Evolutionary conservation across 2,888 invertebrate species (phyloP), one percentile per base, ranked within the genome.

Genomic region (Sminthurinus aureus): DNA sequence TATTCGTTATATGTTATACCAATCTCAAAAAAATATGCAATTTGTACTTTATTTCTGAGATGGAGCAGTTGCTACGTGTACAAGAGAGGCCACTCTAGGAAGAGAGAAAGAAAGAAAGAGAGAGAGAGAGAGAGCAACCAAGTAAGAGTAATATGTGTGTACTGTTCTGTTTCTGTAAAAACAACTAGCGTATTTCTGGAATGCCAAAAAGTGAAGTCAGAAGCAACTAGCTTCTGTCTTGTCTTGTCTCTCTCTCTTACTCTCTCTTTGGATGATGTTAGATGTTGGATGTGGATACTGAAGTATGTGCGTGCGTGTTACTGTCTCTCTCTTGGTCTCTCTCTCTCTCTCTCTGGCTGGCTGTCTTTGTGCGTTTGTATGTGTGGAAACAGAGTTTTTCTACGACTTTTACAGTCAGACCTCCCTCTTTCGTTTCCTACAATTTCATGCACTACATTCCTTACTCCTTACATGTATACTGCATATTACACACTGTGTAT

Each of bases 11-110:
- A n/a, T n/a, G n/a, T n/a, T n/a, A n/a, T 24, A 24, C 24, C 26
- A 26, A 71, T 71, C 71, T 71, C 26, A 24, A 71, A 71, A 71
- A 71, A 71, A 71, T 71, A 71, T 71, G 71, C 71, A 71, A 71
- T 71, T 71, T 71, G 71, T 71, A 71, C 71, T 24, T 11, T 24
- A 13, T 71, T 20, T n/a, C 18, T 58, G 58, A 58, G 58, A 58
- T 58, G 58, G 58, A 58, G 58, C 58, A 18, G 58, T 58, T 58
- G 58, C 58, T 38, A 38, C 38, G 38, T 38, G 38, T 38, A 38
- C 38, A 38, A 38, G 38, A 38, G 38, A 38, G n/a, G 64, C 64
- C 64, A 38, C 38, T 64, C n/a, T 64, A 64, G 15, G n/a, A n/a
- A 64, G 64, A 64, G 9, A 64, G 64, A 64, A 9, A 64, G 64